A percentile compares a stretch with the other conserved stretches of the same genome.
Evolutionary conservation across 2,113 vertebrate genomes (phyloP).

Genomic region (Merops nubicus): DNA sequence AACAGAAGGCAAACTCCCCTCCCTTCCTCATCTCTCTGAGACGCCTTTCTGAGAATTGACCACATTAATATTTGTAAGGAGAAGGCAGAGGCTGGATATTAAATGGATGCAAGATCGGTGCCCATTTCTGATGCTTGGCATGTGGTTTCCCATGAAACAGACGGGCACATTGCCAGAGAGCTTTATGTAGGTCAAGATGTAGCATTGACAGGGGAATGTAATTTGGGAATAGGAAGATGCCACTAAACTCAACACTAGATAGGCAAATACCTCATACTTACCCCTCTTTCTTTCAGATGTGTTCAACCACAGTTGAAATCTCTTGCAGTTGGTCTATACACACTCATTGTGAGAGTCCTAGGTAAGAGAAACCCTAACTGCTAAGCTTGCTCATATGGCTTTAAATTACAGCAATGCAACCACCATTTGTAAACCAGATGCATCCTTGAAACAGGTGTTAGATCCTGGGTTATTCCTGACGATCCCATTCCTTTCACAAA

Average conservation of each 20-base stretch:
- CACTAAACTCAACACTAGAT: not conserved
- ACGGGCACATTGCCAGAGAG: not conserved
- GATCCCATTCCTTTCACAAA: not conserved
- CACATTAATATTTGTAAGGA: not conserved
- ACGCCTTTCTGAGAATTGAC: not conserved
- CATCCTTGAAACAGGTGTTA: not conserved
- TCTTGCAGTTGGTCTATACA: conserved; percentile 85
- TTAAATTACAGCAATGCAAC: not conserved
- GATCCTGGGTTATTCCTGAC: not conserved
- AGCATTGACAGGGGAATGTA: not conserved
- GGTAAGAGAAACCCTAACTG: conserved; percentile 75
- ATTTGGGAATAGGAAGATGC: not conserved
- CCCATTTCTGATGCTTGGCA: not conserved
- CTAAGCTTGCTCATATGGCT: not conserved
- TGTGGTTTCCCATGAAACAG: not conserved
- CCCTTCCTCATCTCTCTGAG: not conserved
- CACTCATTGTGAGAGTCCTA: conserved; percentile 77
- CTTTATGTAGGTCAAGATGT: not conserved
- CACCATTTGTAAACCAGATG: not conserved
- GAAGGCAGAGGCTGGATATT: not conserved
- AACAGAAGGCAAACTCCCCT: not conserved
- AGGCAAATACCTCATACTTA: not conserved
- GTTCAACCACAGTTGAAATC: conserved; percentile 89
- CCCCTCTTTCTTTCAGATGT: conserved; percentile 75
- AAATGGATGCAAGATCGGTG: not conserved